Conservation (phyloP, 2,797 vertebrate species). For the Pipistrellus pipistrellus region DNA sequence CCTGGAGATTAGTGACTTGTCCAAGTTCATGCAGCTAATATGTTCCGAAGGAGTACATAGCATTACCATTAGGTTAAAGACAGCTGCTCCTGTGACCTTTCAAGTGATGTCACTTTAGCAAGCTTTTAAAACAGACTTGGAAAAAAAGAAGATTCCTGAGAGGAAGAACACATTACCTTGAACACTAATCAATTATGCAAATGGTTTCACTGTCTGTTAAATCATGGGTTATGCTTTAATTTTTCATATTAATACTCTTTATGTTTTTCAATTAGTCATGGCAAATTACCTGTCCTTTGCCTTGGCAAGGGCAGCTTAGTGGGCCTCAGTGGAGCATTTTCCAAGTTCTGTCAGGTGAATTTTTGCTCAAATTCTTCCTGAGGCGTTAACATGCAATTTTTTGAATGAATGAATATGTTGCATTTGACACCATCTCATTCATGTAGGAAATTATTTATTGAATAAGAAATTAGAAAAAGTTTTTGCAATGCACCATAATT, state of each 20-base stretch:
- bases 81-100: background rate
- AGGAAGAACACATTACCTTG: conserved; percentile 39
- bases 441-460: conserved; percentile 46
- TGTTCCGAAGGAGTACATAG: background rate
- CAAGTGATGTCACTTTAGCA: conserved; percentile 42
- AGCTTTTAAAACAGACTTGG: conserved; percentile 39
- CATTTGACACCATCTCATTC: conserved; percentile 51
- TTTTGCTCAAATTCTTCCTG: conserved; percentile 77
- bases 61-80: background rate
- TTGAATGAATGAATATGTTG: conserved; percentile 59
- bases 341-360: conserved; percentile 76
- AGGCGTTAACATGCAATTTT: conserved; percentile 75
- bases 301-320: conserved; percentile 85
- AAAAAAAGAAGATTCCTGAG: conserved; percentile 52
- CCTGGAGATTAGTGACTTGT: conserved; percentile 19
- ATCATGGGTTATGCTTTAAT: conserved; percentile 83
- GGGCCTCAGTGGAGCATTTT: conserved; percentile 76
- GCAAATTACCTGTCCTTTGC: conserved; percentile 88
- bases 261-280: conserved; percentile 89
- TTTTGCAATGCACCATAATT: conserved; percentile 45
- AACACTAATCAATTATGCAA: conserved; percentile 68
- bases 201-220: conserved; percentile 74
- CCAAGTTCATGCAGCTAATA: conserved; percentile 22
- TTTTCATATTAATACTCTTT: conserved; percentile 88
- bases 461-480: conserved; percentile 27